phyloP scores from a whole-genome alignment of 2,888 invertebrate genomes.

The Plutella xylostella region DNA sequence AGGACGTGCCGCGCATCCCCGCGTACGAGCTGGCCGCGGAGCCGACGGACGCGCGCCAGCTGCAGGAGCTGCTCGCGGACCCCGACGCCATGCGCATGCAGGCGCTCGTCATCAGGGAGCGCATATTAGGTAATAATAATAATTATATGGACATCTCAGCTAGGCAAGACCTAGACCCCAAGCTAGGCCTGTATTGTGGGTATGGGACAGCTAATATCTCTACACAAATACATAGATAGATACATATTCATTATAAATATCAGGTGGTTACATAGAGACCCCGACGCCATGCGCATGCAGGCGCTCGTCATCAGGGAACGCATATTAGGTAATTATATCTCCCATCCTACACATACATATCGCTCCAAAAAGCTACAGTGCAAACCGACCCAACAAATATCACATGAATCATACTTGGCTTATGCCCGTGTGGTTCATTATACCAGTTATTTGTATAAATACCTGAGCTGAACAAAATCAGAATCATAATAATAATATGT shows the following conservation, averaged over 20 bases:
- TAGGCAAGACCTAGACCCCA: too few relatives aligned
- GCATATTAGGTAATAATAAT: slow-evolving; percentile 78
- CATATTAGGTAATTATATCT: slow-evolving; percentile 65
- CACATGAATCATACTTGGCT: too few relatives aligned
- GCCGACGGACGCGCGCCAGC: slow-evolving; percentile 79
- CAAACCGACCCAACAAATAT: too few relatives aligned
- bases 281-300: slow-evolving; percentile 92
- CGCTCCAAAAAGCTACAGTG: too few relatives aligned
- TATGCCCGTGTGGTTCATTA: too few relatives aligned
- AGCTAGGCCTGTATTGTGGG: too few relatives aligned
- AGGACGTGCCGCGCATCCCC: slow-evolving; percentile 76
- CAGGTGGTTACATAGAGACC: slow-evolving; percentile 81
- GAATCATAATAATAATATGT: too few relatives aligned
- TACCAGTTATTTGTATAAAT: too few relatives aligned
- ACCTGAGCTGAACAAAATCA: too few relatives aligned
- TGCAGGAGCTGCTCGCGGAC: slow-evolving; percentile 90
- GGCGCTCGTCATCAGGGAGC: slow-evolving; percentile 89
- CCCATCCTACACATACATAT: background rate
- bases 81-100: slow-evolving; percentile 98
- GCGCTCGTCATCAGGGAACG: slow-evolving; percentile 84
- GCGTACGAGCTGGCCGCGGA: slow-evolving; percentile 93
- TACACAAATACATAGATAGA: background rate
- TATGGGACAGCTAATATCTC: too few relatives aligned
- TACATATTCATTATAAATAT: too few relatives aligned
- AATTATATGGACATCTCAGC: background rate